These are phyloP conservation scores for Atrichornis clamosus DNA, from an alignment of 2,113 vertebrate genomes.

Conservation along the genomic window DNA sequence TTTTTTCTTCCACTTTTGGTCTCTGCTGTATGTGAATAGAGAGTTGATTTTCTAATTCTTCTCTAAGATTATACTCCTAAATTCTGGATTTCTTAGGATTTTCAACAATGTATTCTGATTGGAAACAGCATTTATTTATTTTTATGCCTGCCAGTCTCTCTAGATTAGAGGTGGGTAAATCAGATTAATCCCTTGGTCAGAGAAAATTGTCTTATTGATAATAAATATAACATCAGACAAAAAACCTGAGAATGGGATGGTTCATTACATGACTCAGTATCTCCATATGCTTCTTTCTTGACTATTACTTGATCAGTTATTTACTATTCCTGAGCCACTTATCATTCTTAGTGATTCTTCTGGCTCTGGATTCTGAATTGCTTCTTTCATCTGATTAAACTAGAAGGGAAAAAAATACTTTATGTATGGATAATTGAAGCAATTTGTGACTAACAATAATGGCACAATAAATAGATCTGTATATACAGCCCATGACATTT, in stretches of 20 bases:
- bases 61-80: not conserved
- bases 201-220: not conserved
- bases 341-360: not conserved
- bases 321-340: not conserved
- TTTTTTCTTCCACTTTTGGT: not conserved
- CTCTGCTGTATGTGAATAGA: conserved; percentile 18
- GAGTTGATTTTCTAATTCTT: not conserved
- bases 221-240: not conserved
- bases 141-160: conserved; percentile 4
- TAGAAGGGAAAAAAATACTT: not conserved
- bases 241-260: not conserved
- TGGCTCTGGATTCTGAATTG: not conserved
- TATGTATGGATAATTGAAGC: not conserved
- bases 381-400: not conserved
- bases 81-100: not conserved
- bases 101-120: not conserved
- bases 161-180: not conserved
- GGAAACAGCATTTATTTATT: conserved; percentile 9
- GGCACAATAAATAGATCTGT: not conserved
- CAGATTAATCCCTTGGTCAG: not conserved
- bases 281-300: not conserved
- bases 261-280: not conserved
- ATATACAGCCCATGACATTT: not conserved
- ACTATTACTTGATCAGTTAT: not conserved
- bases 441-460: not conserved